These are phyloP conservation scores for Erythrocebus patas DNA, from an alignment of 2,113 vertebrate species.

Conservation along the genomic window DNA sequence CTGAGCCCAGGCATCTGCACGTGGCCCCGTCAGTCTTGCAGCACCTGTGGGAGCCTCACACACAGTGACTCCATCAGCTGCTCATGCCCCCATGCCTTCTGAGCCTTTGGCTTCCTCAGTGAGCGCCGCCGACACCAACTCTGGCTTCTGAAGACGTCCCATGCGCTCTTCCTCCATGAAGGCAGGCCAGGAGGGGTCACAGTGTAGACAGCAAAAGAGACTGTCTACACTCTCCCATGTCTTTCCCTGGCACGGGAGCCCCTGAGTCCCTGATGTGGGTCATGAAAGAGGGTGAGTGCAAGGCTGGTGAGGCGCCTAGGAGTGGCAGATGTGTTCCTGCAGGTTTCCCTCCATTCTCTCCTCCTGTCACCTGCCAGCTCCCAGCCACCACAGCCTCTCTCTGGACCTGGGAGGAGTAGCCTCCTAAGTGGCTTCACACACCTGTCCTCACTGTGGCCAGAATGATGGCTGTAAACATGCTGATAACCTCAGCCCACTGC, in stretches of 20 bases:
- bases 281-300: background rate
- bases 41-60: too few species aligned
- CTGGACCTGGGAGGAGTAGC: background rate
- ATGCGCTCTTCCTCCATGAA: rapidly evolving
- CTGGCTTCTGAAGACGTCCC: background rate
- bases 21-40: rapidly evolving
- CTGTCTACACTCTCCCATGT: rapidly evolving
- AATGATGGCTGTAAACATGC: background rate
- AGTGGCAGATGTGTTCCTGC: background rate
- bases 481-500: background rate
- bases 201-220: too few species aligned
- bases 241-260: background rate
- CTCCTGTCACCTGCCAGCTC: background rate
- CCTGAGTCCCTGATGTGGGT: background rate
- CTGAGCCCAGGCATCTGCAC: rapidly evolving
- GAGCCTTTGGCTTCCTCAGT: background rate
- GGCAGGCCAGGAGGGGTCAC: too few species aligned
- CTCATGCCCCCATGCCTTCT: rapidly evolving
- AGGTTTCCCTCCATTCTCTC: background rate
- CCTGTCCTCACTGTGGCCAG: background rate
- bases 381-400: background rate
- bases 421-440: background rate
- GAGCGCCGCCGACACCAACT: rapidly evolving
- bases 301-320: background rate
- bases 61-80: rapidly evolving